Conservation (phyloP, 2,888 invertebrate genomes). For the Eubasilissa splendida region DNA sequence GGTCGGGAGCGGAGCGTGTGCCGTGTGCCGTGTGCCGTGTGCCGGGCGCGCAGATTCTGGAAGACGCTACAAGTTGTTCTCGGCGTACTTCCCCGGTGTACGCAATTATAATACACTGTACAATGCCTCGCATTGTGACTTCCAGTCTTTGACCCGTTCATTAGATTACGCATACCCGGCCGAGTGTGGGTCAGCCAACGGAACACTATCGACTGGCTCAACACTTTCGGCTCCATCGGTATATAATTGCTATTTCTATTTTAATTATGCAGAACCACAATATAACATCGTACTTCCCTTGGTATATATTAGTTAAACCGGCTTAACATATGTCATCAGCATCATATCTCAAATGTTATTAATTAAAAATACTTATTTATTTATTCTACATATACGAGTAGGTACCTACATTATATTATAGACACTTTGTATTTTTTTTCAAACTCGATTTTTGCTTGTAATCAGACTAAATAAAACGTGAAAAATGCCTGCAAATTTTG, state of each 20-base stretch:
- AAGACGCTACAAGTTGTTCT: not conserved
- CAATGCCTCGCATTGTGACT: conserved; percentile 40
- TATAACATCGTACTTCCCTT: no score
- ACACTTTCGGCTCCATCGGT: conserved; percentile 15
- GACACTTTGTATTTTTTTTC: no score
- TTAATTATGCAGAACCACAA: conserved; percentile 5
- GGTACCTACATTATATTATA: no score
- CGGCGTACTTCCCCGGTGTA: conserved; percentile 41
- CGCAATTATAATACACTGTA: conserved; percentile 43
- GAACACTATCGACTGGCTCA: conserved; percentile 41
- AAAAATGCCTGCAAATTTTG: no score
- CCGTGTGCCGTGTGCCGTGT: not conserved
- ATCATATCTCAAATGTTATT: no score
- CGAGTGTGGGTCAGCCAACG: conserved; percentile 49
- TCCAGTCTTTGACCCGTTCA: conserved; percentile 40
- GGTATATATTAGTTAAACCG: no score
- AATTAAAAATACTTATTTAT: no score
- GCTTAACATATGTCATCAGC: no score
- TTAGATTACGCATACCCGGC: conserved; percentile 42
- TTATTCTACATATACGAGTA: no score
- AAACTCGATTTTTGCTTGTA: no score
- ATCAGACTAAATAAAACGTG: no score
- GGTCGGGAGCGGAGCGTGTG: not conserved
- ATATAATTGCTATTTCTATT: conserved; percentile 29
- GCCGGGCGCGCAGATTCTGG: conserved; percentile 13